phyloP scores from a whole-genome alignment of 2,113 vertebrate genomes.

The Heptranchias perlo region DNA sequence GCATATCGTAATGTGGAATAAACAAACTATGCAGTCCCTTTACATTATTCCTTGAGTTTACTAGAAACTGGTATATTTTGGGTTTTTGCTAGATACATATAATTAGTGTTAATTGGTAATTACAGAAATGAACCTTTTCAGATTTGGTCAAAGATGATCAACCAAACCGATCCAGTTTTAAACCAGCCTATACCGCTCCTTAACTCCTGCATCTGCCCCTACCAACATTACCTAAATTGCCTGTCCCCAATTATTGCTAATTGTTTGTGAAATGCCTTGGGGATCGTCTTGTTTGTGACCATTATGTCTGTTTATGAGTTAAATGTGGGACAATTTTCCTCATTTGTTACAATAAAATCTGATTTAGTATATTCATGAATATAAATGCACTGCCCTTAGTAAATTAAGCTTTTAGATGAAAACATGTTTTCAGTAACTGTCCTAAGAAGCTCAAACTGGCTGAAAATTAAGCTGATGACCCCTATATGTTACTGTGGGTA shows the following conservation, averaged over 20 bases:
- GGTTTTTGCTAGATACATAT: too few species aligned
- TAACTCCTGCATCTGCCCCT: not conserved
- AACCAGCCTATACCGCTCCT: too few species aligned
- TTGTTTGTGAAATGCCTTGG: too few species aligned
- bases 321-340: not conserved
- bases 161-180: too few species aligned
- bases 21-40: too few species aligned
- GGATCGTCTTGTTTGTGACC: not conserved
- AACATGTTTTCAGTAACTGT: constrained; percentile 14
- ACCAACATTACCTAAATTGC: not conserved
- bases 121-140: too few species aligned
- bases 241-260: too few species aligned
- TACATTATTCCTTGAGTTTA: too few species aligned
- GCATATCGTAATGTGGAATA: too few species aligned
- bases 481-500: not conserved
- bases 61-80: too few species aligned
- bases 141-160: too few species aligned
- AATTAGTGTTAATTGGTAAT: too few species aligned
- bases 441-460: not conserved
- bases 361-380: constrained; percentile 30
- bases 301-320: not conserved
- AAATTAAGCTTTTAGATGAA: not conserved
- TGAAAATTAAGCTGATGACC: not conserved
- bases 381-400: not conserved
- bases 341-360: not conserved